These are phyloP conservation scores for Acanthococcus lagerstroemiae DNA, from an alignment of 2,888 invertebrate genomes.

Conservation along the genomic window DNA sequence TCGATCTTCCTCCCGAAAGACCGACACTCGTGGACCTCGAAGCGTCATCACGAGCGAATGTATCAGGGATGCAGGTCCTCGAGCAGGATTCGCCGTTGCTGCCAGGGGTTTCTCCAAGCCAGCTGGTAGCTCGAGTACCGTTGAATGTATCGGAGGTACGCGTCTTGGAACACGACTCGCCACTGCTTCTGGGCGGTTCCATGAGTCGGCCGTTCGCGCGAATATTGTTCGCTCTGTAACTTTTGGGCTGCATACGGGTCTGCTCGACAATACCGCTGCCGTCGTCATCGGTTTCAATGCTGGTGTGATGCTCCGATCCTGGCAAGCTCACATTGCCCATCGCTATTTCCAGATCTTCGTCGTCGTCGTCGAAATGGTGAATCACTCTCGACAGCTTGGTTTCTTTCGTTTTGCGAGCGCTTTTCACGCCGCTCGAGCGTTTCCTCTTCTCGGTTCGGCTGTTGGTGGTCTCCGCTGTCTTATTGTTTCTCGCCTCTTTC, in stretches of 20 bases:
- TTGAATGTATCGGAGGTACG: neutral
- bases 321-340: neutral
- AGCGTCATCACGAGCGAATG: neutral
- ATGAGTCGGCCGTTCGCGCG: neutral
- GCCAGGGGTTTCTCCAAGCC: neutral
- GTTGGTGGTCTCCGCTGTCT: neutral
- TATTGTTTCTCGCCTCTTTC: neutral
- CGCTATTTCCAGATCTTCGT: neutral
- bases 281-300: neutral
- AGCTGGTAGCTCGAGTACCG: neutral
- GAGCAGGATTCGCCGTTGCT: neutral
- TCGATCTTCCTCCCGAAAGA: neutral
- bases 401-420: neutral
- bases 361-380: neutral
- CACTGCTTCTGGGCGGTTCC: neutral
- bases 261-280: neutral
- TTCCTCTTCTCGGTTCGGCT: slow-evolving; percentile 3
- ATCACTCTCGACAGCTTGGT: no score
- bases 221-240: no score
- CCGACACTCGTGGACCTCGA: neutral
- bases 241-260: no score
- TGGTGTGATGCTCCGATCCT: neutral
- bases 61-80: neutral
- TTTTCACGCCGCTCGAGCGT: neutral
- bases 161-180: no score